These are phyloP conservation scores for Drosophila niveifrons DNA, from an alignment of 2,888 invertebrate species.

Conservation along the genomic window DNA sequence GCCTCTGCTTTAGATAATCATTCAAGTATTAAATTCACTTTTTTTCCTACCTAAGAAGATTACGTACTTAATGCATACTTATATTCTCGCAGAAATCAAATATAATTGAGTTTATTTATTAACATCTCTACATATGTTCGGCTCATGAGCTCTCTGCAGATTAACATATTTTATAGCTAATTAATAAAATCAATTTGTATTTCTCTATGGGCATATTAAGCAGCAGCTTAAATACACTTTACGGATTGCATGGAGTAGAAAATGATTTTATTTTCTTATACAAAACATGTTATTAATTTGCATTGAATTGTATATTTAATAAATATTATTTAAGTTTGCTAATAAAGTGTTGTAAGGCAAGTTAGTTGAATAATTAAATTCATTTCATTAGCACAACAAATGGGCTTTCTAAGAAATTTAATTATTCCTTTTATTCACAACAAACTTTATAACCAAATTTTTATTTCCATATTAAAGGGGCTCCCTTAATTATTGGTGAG, in stretches of 20 bases:
- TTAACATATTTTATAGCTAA: neutral
- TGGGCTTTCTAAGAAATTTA: neutral
- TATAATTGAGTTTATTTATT: slow-evolving; percentile 13
- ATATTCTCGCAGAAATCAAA: neutral
- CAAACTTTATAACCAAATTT: neutral
- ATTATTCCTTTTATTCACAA: neutral
- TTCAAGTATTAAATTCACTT: no score
- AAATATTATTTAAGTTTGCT: neutral
- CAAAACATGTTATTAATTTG: no score
- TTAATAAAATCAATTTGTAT: neutral
- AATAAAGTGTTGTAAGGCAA: neutral
- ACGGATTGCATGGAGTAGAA: no score
- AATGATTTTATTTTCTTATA: neutral
- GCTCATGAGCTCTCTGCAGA: neutral
- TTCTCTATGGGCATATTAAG: neutral
- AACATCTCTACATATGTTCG: neutral
- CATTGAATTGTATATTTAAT: no score
- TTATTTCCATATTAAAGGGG: neutral
- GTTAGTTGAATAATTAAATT: neutral
- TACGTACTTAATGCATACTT: neutral
- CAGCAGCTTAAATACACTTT: neutral
- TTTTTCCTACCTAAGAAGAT: neutral
- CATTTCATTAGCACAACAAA: neutral
- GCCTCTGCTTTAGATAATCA: no score
- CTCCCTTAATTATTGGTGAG: slow-evolving; percentile 22